phyloP scores from a whole-genome alignment of 2,113 vertebrate species.

The Microtus ochrogaster region DNA sequence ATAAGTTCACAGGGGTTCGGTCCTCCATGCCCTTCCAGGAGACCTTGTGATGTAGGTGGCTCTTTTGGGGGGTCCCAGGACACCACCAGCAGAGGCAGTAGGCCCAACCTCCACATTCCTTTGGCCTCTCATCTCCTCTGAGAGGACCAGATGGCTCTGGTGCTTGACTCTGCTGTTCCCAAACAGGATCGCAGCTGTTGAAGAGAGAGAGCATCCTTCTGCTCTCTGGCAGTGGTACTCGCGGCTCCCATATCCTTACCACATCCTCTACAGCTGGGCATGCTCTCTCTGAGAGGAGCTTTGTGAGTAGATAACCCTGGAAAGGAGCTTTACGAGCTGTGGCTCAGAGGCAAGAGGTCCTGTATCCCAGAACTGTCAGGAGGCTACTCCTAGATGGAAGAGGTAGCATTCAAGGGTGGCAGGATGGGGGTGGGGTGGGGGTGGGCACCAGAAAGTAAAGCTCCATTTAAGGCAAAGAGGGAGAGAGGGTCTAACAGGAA shows the following conservation, averaged over 20 bases:
- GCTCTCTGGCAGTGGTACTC: constrained; percentile 52
- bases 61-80: neutral
- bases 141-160: neutral
- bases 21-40: neutral
- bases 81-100: neutral
- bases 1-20: constrained; percentile 57
- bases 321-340: constrained; percentile 57
- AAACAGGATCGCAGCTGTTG: constrained; percentile 47
- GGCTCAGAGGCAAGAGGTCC: constrained; percentile 58
- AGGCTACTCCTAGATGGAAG: neutral
- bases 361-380: constrained; percentile 48
- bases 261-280: constrained; percentile 57
- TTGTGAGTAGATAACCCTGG: constrained; percentile 47
- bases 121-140: neutral
- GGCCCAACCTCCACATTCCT: neutral
- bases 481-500: neutral
- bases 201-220: constrained; percentile 63
- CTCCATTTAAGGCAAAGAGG: neutral
- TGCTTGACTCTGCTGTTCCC: neutral
- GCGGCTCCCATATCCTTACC: constrained; percentile 64
- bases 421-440: no score
- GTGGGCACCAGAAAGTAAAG: neutral
- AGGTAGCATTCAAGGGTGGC: neutral
- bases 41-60: constrained; percentile 32
- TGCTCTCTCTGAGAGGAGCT: constrained; percentile 70